A percentile compares a stretch with the other conserved stretches of the same genome.
phyloP scores from a whole-genome alignment of 2,113 vertebrate species.

The Calonectris borealis region DNA sequence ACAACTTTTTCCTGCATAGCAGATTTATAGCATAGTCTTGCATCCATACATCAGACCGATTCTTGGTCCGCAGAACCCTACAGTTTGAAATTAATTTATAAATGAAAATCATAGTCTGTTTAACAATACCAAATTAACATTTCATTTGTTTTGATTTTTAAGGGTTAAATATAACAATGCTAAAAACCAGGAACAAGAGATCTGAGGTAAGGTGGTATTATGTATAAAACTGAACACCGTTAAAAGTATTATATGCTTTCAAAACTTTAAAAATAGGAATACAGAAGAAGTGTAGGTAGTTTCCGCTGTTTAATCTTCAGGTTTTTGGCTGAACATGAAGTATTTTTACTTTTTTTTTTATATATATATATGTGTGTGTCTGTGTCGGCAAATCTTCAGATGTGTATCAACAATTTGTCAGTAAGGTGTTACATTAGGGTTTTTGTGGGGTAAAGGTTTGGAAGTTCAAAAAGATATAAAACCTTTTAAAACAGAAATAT shows the following conservation, averaged over 20 bases:
- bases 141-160: slow-evolving; percentile 29
- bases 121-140: background rate
- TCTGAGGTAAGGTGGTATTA: slow-evolving; percentile 64
- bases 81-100: background rate
- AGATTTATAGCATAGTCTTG: background rate
- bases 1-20: background rate
- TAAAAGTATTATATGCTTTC: background rate
- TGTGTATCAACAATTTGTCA: background rate
- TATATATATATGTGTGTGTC: background rate
- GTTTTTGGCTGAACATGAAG: background rate
- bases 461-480: background rate
- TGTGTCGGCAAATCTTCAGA: background rate
- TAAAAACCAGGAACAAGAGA: background rate
- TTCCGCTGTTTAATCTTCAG: background rate
- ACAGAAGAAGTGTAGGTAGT: background rate
- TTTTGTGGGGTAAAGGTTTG: background rate
- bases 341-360: background rate
- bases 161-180: slow-evolving; percentile 27
- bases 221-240: background rate
- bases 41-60: background rate
- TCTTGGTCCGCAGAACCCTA: background rate
- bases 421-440: background rate
- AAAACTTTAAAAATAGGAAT: background rate
- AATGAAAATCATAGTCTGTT: background rate
- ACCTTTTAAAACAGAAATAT: background rate